These are phyloP conservation scores for Aphodius sticticus DNA, from an alignment of 2,888 invertebrate species.

Conservation along the genomic window DNA sequence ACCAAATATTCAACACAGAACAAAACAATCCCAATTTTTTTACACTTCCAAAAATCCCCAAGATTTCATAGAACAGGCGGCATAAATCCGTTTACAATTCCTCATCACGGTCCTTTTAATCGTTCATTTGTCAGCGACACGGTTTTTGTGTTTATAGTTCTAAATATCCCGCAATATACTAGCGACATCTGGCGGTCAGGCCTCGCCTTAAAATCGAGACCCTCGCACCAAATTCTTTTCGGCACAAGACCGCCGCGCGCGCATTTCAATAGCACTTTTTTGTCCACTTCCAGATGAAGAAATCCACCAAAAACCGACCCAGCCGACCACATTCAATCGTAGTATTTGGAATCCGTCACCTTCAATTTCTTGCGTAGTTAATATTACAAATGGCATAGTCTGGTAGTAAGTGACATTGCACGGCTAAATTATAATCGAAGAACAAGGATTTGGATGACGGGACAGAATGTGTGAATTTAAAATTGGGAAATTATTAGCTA, in stretches of 20 bases:
- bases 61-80: not conserved
- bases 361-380: no score
- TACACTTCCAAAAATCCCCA: not conserved
- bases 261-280: not conserved
- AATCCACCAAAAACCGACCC: not conserved
- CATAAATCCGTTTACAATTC: not conserved
- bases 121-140: not conserved
- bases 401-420: no score
- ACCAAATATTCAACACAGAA: no score
- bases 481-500: no score
- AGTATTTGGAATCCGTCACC: not conserved
- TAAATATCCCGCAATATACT: not conserved
- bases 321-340: not conserved
- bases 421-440: no score
- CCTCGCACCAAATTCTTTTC: not conserved
- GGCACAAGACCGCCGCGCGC: not conserved
- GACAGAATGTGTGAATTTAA: no score
- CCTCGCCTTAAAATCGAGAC: not conserved
- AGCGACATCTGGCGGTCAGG: not conserved
- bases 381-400: no score
- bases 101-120: not conserved
- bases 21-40: no score
- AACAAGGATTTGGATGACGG: no score
- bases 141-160: not conserved
- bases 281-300: not conserved